Evolutionary conservation across 1,140 invertebrate genomes (phyloP).

Genomic region (Bombus impatiens): DNA sequence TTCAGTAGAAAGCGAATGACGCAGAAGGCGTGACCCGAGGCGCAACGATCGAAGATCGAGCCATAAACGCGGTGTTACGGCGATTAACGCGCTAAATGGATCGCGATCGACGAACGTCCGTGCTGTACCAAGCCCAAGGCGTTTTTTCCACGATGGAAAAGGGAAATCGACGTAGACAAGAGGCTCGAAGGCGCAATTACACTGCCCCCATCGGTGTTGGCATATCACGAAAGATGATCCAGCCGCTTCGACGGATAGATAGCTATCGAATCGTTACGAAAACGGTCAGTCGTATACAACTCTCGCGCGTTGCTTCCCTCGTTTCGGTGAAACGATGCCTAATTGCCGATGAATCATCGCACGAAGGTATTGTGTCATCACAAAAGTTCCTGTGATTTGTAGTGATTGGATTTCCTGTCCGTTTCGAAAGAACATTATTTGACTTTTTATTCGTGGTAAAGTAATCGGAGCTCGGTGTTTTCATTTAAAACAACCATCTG

Average conservation of each 20-base stretch:
- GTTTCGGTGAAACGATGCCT: conserved; percentile 1
- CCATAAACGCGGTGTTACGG: background rate
- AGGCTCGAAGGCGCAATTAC: conserved; percentile 24
- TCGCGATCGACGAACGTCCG: background rate
- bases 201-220: conserved; percentile 20
- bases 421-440: background rate
- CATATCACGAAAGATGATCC: conserved; percentile 54
- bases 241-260: background rate
- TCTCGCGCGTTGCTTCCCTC: background rate
- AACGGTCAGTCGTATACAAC: background rate
- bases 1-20: too few relatives aligned
- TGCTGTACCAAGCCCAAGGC: too few relatives aligned
- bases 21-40: conserved; percentile 14
- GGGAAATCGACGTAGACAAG: conserved; percentile 28
- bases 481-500: too few relatives aligned
- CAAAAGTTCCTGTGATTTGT: background rate
- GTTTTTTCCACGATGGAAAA: conserved; percentile 3
- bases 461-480: too few relatives aligned
- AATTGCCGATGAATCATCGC: conserved; percentile 25
- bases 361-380: too few relatives aligned
- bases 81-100: conserved; percentile 37
- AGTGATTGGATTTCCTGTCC: background rate
- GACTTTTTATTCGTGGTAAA: background rate
- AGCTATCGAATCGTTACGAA: conserved; percentile 33
- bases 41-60: background rate